Evolutionary conservation across 1,140 invertebrate species (phyloP).

Genomic region (Caenorhabditis inopinata): DNA sequence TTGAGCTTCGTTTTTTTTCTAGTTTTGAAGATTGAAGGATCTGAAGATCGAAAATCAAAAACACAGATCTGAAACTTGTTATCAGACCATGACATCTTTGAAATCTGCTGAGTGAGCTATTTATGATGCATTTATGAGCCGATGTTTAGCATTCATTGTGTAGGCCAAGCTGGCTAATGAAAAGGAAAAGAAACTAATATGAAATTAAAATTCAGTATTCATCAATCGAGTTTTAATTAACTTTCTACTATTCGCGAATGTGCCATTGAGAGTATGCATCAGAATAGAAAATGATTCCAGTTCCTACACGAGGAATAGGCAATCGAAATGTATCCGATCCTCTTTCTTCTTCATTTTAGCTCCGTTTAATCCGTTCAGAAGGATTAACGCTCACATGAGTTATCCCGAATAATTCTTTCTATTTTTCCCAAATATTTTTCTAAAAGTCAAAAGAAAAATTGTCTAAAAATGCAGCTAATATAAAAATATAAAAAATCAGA

Average conservation of each 20-base stretch:
- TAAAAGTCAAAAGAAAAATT: too few relatives aligned
- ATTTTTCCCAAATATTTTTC: not conserved
- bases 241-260: not conserved
- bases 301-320: conserved; percentile 4
- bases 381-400: not conserved
- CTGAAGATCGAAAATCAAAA: too few relatives aligned
- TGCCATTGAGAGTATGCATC: not conserved
- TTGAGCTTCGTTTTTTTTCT: too few relatives aligned
- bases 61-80: too few relatives aligned
- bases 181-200: not conserved
- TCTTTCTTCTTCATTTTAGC: conserved; percentile 4
- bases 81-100: too few relatives aligned
- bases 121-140: too few relatives aligned
- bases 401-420: not conserved
- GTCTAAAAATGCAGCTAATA: too few relatives aligned
- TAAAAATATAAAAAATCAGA: too few relatives aligned
- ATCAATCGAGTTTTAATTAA: conserved; percentile 14
- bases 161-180: too few relatives aligned
- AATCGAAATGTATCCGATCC: not conserved
- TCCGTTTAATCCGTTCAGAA: not conserved
- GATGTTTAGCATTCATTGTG: too few relatives aligned
- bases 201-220: not conserved
- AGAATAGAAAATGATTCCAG: conserved; percentile 28
- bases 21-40: too few relatives aligned
- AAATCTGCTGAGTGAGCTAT: too few relatives aligned